Evolutionary conservation across 2,888 invertebrate genomes (phyloP), one percentile per base, ranked within the genome.

Genomic region (Glyphotaelius pellucidus): DNA sequence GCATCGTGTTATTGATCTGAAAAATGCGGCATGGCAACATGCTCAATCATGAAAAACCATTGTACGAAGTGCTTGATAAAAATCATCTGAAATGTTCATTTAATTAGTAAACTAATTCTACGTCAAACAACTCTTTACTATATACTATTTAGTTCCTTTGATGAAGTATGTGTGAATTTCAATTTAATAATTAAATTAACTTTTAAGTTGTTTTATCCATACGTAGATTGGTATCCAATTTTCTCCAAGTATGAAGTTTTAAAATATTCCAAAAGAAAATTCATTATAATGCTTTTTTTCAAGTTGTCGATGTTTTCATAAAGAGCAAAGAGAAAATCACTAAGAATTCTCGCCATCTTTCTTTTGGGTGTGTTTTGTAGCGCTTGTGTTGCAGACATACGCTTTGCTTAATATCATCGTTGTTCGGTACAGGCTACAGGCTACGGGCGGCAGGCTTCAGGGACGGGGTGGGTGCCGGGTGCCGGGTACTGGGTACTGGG

Each of bases 351-450:
- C 88, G 88, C 88, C 88, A 89, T 89, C 32, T 89, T 89, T 79
- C 88, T 89, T 89, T 89, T 89, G 88, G 88, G 88, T 89, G 88
- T 89, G 88, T 89, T 89, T 89, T 35, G 88, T 89, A 89, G 31
- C 88, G 35, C 67, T 67, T 35, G 19, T 38, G 79, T 38, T 89
- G 35, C 88, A 89, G 88, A 89, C 88, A 89, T 89, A 89, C 67
- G 88, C 86, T 86, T 86, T 86, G 86, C 88, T 80, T 79, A 89
- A 89, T 89, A 89, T 89, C 86, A 47, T 86, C 88, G 88, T n/a
- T 79, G 88, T 80, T 89, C 38, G 88, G 88, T 86, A 86, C 85
- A 38, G 85, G 19, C 42, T 35, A 85, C 84, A 84, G 84, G 47
- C 47, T 52, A 7, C 5, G 4, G 15, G 19, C 67, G 7, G 67